Evolutionary conservation across 2,888 invertebrate genomes (phyloP).

Genomic region (Leptinotarsa rubiginosa): DNA sequence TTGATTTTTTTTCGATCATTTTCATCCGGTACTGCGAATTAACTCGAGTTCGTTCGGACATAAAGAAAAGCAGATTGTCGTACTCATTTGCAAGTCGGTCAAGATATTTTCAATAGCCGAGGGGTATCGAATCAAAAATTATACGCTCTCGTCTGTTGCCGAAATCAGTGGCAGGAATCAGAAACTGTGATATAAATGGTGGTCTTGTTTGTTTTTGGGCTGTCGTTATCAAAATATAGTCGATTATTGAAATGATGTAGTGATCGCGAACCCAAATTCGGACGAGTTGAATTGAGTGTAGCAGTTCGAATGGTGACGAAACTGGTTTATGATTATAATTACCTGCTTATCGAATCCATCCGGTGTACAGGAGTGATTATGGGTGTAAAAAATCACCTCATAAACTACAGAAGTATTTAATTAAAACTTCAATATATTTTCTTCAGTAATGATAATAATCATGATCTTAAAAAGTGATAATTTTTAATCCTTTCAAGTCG

Average conservation of each 20-base stretch:
- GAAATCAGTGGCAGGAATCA: not conserved
- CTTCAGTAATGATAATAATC: no score
- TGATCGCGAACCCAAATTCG: not conserved
- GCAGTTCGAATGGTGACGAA: not conserved
- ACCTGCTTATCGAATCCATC: not conserved
- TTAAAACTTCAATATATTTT: no score
- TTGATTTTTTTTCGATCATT: no score
- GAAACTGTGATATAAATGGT: not conserved
- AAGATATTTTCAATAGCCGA: not conserved
- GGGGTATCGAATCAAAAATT: not conserved
- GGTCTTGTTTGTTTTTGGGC: not conserved
- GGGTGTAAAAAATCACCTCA: no score
- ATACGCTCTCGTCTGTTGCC: not conserved
- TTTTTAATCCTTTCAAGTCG: no score
- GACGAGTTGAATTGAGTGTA: not conserved
- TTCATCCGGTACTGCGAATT: no score
- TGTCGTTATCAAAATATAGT: slow-evolving; percentile 1
- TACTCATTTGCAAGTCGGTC: no score
- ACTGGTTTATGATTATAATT: slow-evolving; percentile 4
- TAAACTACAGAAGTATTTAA: no score
- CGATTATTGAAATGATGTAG: not conserved
- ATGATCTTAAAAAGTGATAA: no score
- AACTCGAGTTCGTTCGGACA: not conserved
- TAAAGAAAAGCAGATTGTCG: not conserved
- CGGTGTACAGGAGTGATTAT: not conserved